Conservation (phyloP, 1,140 invertebrate species). For the fruit fly (Drosophila melanogaster) region Release_6_plus_ISO1_MT NT_033777.3:24223001-24223500, state of each 20-base stretch:
- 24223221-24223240: no score
- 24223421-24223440: no score
- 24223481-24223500: conserved; percentile 35
- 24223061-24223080: neutral
- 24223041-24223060: neutral
- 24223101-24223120: conserved; percentile 4
- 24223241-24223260: no score
- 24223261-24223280: neutral
- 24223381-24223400: conserved; percentile 18
- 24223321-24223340: conserved; percentile 45
- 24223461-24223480: conserved; percentile 44
- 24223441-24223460: conserved; percentile 15
- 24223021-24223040: neutral
- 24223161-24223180: neutral
- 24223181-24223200: conserved; percentile 12
- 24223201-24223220: no score
- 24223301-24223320: conserved; percentile 19
- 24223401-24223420: no score
- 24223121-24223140: conserved; percentile 41
- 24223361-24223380: neutral
- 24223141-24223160: no score
- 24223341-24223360: neutral
- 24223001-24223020: conserved; percentile 3
- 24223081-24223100: conserved; percentile 1
- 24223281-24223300: neutral